Base-by-base conservation (phyloP, 2,113 vertebrate genomes). In the Grammomys surdaster region DNA sequence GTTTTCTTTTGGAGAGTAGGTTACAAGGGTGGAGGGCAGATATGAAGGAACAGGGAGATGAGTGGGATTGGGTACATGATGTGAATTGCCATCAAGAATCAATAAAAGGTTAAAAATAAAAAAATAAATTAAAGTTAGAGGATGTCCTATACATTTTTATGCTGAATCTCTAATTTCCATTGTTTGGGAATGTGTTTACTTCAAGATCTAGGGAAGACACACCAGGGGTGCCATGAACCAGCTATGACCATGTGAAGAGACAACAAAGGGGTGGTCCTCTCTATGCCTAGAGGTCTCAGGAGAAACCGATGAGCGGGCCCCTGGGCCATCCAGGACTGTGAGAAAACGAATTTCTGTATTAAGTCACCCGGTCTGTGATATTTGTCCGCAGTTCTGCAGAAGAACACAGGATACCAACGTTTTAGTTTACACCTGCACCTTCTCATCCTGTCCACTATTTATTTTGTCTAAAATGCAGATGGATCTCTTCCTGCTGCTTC, bases 381-480 rank as follows among this genome's bases (percentile, higher is more conserved):
- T 67, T 20, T 69, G 73, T 7, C 4, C 7, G 58, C 65, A 33
- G 89, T 54, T 24, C 46, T 13, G 10, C 8, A 58, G 63, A n/a
- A 40, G 14, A 33, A 16, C 0, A n/a, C 90, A 85, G 69, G 91
- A 58, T 48, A 36, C n/a, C 33, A 0, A 10, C 14, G 70, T 46
- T 56, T 31, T 4, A 1, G 3, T 60, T 87, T n/a, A 81, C 36
- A 13, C 54, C 67, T 33, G 67, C n/a, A n/a, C 58, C 77, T 89
- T 20, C 28, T 48, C 16, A 22, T 80, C 56, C 85, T 40, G 89
- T 26, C 40, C 26, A 0, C 22, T 90, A 16, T 85, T 78, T 81
- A 81, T 84, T 94, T 93, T 75, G 91, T 70, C 88, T 81, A 36
- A 91, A 81, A 85, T 75, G 11, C 91, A 70, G 33, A 28, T 70